Base-by-base conservation (phyloP, 2,113 vertebrate species). In the Syngnathus typhle region DNA sequence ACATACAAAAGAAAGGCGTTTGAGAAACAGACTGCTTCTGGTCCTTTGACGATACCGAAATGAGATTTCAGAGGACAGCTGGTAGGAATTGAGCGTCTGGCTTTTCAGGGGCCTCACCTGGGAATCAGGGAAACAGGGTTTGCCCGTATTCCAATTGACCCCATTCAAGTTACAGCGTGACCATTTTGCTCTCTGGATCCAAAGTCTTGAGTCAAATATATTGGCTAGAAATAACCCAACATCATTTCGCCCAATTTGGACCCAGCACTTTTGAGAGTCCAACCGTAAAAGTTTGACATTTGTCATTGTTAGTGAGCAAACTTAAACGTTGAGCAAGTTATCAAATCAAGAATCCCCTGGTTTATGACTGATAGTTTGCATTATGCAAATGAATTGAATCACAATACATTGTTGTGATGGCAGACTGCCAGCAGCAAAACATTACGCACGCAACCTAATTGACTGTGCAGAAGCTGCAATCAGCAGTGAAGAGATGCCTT, bases 61-160 rank as follows among this genome's bases (percentile, higher is more conserved):
- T 79, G 82, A 74, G 78, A 62, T 87, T 79, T 84, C 52, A 71
- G 38, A 36, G 59, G 68, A 60, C 60, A 61, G 65, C 68, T 13
- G n/a, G 69, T 62, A 65, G 67, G 55, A 71, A 59, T 79, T 68
- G 37, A 73, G 59, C 67, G 63, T 32, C 49, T 64, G 39, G 47
- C 54, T 69, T 70, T 68, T 62, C 70, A 44, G 8, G 43, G 0
- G 32, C 47, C 41, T 68, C 27, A 64, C 27, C 16, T 56, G 32
- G 60, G n/a, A 69, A 56, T 71, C 43, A 44, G 9, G 9, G 11
- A 12, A 32, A 32, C 27, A n/a, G n/a, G n/a, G 27, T 3, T 32
- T 32, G 27, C 43, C 3, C 43, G 2, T 41, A 44, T 46, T 15
- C 11, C 2, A 46, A 16, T 46, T 46, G 44, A 46, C 44, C 44